A percentile compares a stretch with the other conserved stretches of the same genome.
phyloP scores from a whole-genome alignment of 2,888 invertebrate genomes.

The Drosophila fungiperda region DNA sequence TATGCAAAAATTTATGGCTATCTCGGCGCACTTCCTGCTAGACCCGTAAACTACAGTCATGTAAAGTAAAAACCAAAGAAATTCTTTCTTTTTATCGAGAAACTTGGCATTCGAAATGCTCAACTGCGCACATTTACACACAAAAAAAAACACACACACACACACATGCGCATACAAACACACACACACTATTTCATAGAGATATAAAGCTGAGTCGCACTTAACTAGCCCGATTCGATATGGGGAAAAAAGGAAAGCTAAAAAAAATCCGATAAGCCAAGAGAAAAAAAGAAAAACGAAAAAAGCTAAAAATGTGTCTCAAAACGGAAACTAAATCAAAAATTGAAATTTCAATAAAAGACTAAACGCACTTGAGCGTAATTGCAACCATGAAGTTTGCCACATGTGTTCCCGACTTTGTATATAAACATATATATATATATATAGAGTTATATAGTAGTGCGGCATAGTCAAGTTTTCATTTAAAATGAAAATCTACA shows the following conservation, averaged over 20 bases:
- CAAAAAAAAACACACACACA: conserved; percentile 9
- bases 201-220: conserved; percentile 64
- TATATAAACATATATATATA: too few relatives aligned
- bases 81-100: conserved; percentile 65
- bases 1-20: conserved; percentile 74
- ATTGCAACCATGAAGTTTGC: conserved; percentile 61
- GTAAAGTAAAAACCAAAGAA: conserved; percentile 49
- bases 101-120: conserved; percentile 69
- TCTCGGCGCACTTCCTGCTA: conserved; percentile 65
- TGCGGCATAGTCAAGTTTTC: conserved; percentile 60
- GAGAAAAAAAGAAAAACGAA: conserved; percentile 10
- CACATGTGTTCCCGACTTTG: conserved; percentile 31
- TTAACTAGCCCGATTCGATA: conserved; percentile 63
- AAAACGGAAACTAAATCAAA: conserved; percentile 55
- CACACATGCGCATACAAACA: conserved; percentile 11
- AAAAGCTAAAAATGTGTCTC: background rate
- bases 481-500: conserved; percentile 59
- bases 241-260: conserved; percentile 23
- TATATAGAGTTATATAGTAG: conserved; percentile 1
- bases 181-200: conserved; percentile 8
- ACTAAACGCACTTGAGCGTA: conserved; percentile 78
- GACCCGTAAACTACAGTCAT: conserved; percentile 21
- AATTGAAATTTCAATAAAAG: conserved; percentile 71
- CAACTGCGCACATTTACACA: conserved; percentile 25
- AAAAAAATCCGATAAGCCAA: conserved; percentile 13